Evolutionary conservation across 1,140 invertebrate species (phyloP), one percentile per base, ranked within the genome.

Genomic region (Cecropterus lyciades): DNA sequence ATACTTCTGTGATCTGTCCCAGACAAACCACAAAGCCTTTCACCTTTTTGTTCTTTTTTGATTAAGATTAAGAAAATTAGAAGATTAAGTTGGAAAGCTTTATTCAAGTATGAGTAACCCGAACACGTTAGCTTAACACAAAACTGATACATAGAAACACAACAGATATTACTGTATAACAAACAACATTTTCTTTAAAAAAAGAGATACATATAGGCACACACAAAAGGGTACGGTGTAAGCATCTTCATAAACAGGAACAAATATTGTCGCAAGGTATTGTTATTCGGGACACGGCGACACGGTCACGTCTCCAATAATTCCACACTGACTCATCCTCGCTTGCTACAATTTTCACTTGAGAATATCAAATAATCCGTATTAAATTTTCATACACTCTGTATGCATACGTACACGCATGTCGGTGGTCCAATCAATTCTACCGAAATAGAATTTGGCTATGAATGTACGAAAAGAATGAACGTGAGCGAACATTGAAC

Each of bases 241-340:
- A 14, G 40, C 40, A 46, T 13, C 13, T 45, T 46, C 42, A 59
- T 46, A 59, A 59, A 67, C 43, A 55, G 24, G 51, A 53, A 42
- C 20, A 56, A 65, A 55, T 51, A 72, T 65, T 68, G 59, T 65
- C 55, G 59, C 65, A 56, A 64, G 37, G 52, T 80, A 74, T 90
- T 90, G 82, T 83, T 84, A 88, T 90, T 87, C 85, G 65, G 15
- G 65, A 40, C 87, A 83, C 84, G 81, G 24, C 64, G 64, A 37
- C 53, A 46, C 73, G 74, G 82, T 85, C 85, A 88, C 87, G 87
- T 88, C 73, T 79, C 82, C 78, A 86, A 90, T 90, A 90, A 88
- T 87, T 87, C 81, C 72, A 75, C 76, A 74, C 72, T 77, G 85
- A 79, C 80, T 90, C 87, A 87, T 87, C 85, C 74, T 75, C 81